These are phyloP conservation scores for Hepsetus odoe DNA, from an alignment of 2,113 vertebrate genomes.

Conservation along the genomic window DNA sequence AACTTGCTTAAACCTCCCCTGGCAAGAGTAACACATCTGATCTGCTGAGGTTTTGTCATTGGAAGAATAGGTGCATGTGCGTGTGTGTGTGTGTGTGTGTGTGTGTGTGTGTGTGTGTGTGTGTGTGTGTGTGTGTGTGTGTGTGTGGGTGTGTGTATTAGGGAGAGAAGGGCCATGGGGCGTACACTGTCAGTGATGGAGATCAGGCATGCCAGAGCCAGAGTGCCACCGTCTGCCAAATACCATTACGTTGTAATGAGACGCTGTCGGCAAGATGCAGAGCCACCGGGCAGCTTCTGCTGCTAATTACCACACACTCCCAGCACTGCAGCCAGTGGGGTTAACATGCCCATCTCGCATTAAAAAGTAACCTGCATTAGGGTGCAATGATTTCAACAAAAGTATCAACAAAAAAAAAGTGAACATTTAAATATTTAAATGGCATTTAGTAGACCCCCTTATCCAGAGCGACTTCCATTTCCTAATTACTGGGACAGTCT, in stretches of 20 bases:
- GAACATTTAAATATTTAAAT: no score
- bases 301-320: slow-evolving; percentile 35
- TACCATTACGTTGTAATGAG: slow-evolving; percentile 24
- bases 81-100: no score
- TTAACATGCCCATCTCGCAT: neutral
- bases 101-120: neutral
- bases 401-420: no score
- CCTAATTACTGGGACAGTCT: no score
- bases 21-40: no score
- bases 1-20: no score
- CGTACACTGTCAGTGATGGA: neutral
- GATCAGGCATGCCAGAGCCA: slow-evolving; percentile 20
- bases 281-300: neutral
- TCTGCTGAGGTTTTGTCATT: no score
- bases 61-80: no score
- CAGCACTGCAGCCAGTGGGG: slow-evolving; percentile 1
- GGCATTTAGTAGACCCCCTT: no score
- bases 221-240: slow-evolving; percentile 36
- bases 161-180: neutral
- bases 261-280: neutral
- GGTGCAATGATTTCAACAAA: neutral
- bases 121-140: no score
- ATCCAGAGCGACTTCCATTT: no score
- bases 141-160: neutral
- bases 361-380: neutral